Percentiles rank a stretch among this genome's conserved stretches.
phyloP scores from a whole-genome alignment of 2,888 invertebrate genomes.

The Teinopalpus imperialis region DNA sequence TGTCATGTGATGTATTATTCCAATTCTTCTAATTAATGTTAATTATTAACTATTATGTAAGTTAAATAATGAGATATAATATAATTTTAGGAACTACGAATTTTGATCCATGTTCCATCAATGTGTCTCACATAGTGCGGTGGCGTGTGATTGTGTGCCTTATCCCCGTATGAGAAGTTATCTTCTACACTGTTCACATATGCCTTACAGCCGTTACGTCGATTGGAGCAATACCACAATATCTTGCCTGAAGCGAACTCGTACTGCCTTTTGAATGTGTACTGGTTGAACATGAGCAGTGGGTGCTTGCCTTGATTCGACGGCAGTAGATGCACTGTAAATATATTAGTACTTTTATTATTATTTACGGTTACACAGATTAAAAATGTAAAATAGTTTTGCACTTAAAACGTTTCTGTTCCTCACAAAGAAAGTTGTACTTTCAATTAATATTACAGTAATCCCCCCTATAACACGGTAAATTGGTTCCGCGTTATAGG shows the following conservation, averaged over 20 bases:
- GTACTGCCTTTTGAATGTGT: slow-evolving; percentile 34
- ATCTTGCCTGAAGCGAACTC: slow-evolving; percentile 19
- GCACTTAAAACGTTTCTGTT: too few relatives aligned
- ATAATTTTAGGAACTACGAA: too few relatives aligned
- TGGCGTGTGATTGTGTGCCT: slow-evolving; percentile 29
- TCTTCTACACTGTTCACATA: slow-evolving; percentile 25
- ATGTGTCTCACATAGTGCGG: slow-evolving; percentile 24
- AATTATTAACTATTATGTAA: too few relatives aligned
- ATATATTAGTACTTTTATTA: background rate
- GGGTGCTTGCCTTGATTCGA: slow-evolving; percentile 37
- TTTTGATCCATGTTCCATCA: slow-evolving; percentile 26
- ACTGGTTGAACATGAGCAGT: slow-evolving; percentile 34
- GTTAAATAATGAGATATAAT: background rate
- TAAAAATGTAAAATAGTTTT: too few relatives aligned
- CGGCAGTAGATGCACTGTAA: slow-evolving; percentile 31
- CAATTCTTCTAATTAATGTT: too few relatives aligned
- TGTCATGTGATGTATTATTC: too few relatives aligned
- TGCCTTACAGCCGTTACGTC: slow-evolving; percentile 22
- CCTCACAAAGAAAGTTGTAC: too few relatives aligned
- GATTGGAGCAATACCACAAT: slow-evolving; percentile 27
- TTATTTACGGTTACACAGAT: too few relatives aligned
- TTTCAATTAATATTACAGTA: too few relatives aligned
- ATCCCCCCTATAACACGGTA: too few relatives aligned
- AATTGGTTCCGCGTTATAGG: too few relatives aligned
- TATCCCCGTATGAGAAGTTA: slow-evolving; percentile 26